Base-by-base conservation (phyloP, 1,140 invertebrate genomes). In the Heliothis subflexa region DNA sequence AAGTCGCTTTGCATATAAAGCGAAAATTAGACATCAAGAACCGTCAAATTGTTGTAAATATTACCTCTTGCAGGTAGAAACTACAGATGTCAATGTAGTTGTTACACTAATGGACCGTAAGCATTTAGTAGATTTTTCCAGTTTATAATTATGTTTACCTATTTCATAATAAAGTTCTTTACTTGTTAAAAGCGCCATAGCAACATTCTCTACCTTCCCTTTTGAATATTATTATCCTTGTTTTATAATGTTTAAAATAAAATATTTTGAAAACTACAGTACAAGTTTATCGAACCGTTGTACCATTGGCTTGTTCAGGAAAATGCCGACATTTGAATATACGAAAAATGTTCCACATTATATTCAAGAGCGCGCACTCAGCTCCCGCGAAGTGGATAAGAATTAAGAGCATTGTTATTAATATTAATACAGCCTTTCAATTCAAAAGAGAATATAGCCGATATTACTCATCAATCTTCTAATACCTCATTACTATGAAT, bases 381-480 rank as follows among this genome's bases (percentile, higher is more conserved):
- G 28, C 3, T n/a, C 45, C 61, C n/a, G 28, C 16, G n/a, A 47
- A 64, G 61, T 45, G 28, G 61, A 45, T 45, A 47, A 16, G 40
- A 9, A 33, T 10, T 45, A 47, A 16, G 40, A 9, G 33, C 11
- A 64, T 64, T 64, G 61, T 64, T 64, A 64, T 47, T 47, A 64
- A 64, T 64, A 45, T 18, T 45, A 64, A 64, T 47, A 64, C 2
- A 64, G 2, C 40, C n/a, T 64, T 57, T 25, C 55, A 12, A 45
- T 64, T 64, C 18, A 64, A 64, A 45, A 7, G 33, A 33, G 40
- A 64, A n/a, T n/a, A 45, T 10, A 28, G 33, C 40, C 33, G n/a
- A 62, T 62, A 62, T 33, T 40, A 1, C 59, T 47, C n/a, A 64
- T 64, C 61, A 47, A 64, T 64, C 61, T 64, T 64, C n/a, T n/a